Evolutionary conservation across 2,888 invertebrate species (phyloP), one percentile per base, ranked within the genome.

Genomic region (Boloria selene): DNA sequence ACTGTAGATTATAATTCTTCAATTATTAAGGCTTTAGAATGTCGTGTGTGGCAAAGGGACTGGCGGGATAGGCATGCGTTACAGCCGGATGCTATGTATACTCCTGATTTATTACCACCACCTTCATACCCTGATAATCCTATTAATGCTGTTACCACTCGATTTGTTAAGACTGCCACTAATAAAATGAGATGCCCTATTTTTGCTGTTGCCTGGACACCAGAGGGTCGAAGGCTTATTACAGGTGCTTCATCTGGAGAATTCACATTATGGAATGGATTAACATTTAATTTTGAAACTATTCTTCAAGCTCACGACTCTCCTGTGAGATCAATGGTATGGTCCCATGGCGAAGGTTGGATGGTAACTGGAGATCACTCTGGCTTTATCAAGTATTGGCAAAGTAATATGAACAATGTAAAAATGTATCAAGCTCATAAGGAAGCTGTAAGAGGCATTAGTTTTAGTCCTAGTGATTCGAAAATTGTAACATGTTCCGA

Each of bases 201-300:
- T 78, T 99, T 99, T 86, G 98, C 98, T 78, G 96, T 99, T 83
- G 98, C 98, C 14, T 99, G 99, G 99, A 99, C 99, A 6, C 99
- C 99, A 0, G 99, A 99, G 90, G 99, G 99, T 14, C 94, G 99
- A 73, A 95, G 99, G 74, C 93, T 99, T 70, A 97, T 99, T 6
- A 99, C 99, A 1, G 99, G 99, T 13, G 99, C 99, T 22, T 99
- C 99, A 38, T 99, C 99, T 64, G 99, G 99, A 53, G 99, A 99
- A 90, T 99, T 99, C 82, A 99, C 99, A 0, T 93, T 99, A 3
- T 99, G 99, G 99, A 99, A 99, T 93, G 99, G 99, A 42, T 94
- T 99, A 38, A 99, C 99, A n/a, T 99, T 99, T 90, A 99, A 99
- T 93, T 99, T 99, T 93, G 99, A 99, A 93, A 99, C 99, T n/a